Percentiles rank a stretch among this genome's conserved stretches.
These are phyloP conservation scores for Echinarachnius parma DNA, from an alignment of 53 echinoderm and acorn worm species.

Conservation along the genomic window DNA sequence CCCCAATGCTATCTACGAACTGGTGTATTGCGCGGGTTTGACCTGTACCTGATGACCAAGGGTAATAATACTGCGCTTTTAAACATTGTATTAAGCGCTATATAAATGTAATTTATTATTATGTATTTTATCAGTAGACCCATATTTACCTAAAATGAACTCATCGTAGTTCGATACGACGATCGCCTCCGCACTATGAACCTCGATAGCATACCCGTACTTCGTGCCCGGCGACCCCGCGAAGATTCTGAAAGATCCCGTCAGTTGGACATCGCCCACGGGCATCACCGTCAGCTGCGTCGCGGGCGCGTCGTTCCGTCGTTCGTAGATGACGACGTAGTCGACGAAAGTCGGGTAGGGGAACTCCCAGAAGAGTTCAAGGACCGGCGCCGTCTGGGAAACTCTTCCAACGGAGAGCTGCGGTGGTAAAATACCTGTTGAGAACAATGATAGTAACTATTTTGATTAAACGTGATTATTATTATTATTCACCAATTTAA, in stretches of 20 bases:
- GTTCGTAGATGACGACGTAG: slow-evolving; percentile 5
- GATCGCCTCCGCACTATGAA: background rate
- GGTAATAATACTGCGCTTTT: too few species aligned
- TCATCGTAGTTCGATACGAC: background rate
- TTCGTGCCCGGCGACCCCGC: background rate
- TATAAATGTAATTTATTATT: too few species aligned
- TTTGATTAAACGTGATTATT: too few species aligned
- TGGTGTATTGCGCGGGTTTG: too few species aligned
- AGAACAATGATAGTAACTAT: too few species aligned
- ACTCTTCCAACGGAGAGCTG: slow-evolving; percentile 10
- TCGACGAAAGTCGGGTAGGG: slow-evolving; percentile 13
- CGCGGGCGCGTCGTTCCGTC: background rate
- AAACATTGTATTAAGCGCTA: too few species aligned
- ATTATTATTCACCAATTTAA: too few species aligned
- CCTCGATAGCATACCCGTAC: background rate
- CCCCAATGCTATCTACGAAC: too few species aligned
- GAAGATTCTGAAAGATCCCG: slow-evolving; percentile 4
- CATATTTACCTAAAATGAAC: slow-evolving; percentile 1
- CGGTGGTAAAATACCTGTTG: slow-evolving; percentile 25
- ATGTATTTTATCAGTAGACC: too few species aligned
- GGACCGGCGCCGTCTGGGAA: background rate
- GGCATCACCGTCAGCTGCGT: slow-evolving; percentile 9
- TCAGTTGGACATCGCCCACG: background rate
- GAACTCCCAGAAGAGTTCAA: slow-evolving; percentile 23
- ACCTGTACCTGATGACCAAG: too few species aligned